Conservation (phyloP, 2,888 invertebrate species). For the Agrochola macilenta region DNA sequence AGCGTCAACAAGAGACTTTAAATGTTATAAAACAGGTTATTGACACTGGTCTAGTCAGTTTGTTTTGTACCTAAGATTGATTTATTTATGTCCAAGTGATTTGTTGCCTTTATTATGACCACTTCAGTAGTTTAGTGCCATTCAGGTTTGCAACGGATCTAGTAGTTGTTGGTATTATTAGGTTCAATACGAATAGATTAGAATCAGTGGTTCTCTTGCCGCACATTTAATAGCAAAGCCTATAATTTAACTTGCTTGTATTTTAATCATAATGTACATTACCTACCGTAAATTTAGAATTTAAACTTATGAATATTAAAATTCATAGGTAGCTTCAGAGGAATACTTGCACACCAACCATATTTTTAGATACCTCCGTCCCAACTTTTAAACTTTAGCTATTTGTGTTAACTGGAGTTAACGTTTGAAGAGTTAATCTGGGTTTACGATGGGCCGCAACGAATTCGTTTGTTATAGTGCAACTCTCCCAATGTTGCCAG, state of each 20-base stretch:
- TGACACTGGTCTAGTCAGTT: conserved; percentile 34
- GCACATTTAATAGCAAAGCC: conserved; percentile 10
- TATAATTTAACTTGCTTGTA: conserved; percentile 33
- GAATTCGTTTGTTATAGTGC: conserved; percentile 62
- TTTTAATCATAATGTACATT: conserved; percentile 9
- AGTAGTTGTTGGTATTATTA: conserved; percentile 28
- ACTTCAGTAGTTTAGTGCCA: conserved; percentile 30
- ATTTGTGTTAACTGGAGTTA: conserved; percentile 61
- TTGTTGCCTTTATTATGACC: conserved; percentile 41
- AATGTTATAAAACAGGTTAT: conserved; percentile 43
- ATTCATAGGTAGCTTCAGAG: not conserved
- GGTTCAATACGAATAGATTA: conserved; percentile 26
- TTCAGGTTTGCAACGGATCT: conserved; percentile 23
- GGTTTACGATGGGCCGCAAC: conserved; percentile 66
- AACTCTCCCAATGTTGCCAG: conserved; percentile 45
- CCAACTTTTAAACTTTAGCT: conserved; percentile 50
- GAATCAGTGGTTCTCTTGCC: conserved; percentile 23
- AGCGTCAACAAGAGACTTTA: conserved; percentile 45
- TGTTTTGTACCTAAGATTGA: conserved; percentile 38
- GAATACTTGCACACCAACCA: conserved; percentile 20
- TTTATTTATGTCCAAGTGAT: conserved; percentile 49
- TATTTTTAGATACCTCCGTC: conserved; percentile 41
- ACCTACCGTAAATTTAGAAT: conserved; percentile 8
- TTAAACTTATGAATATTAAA: conserved; percentile 19
- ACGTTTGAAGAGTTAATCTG: conserved; percentile 60